A percentile compares a stretch with the other conserved stretches of the same genome.
Conservation (phyloP, 2,113 vertebrate genomes). For the Indicator indicator region DNA sequence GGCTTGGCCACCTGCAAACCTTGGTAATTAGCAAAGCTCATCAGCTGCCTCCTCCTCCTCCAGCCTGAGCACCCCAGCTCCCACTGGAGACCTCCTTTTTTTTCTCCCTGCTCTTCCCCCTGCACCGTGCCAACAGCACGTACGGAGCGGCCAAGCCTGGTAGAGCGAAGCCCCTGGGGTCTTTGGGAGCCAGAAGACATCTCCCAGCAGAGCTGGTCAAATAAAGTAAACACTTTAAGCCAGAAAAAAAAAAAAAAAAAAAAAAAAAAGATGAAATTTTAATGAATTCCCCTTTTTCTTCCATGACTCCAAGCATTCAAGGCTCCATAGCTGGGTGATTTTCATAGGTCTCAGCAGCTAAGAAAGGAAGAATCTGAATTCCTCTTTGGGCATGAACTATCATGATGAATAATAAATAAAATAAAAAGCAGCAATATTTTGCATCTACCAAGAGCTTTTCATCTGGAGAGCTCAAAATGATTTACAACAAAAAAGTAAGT, state of each 20-base stretch:
- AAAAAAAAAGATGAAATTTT: neutral
- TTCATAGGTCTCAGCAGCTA: neutral
- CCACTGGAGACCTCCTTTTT: neutral
- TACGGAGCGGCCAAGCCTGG: fast-evolving
- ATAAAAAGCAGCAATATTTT: constrained; percentile 66
- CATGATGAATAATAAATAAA: constrained; percentile 72
- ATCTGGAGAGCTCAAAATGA: constrained; percentile 62
- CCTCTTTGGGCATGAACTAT: constrained; percentile 46
- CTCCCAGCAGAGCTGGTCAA: neutral
- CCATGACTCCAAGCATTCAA: neutral
- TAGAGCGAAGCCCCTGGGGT: neutral
- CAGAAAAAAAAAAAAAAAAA: neutral
- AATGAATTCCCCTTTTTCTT: neutral
- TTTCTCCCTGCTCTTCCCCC: neutral
- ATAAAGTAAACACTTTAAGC: neutral
- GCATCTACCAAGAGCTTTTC: constrained; percentile 64
- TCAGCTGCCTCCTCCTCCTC: neutral
- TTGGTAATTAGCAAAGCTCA: constrained; percentile 12
- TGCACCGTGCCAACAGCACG: fast-evolving
- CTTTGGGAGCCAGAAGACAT: neutral
- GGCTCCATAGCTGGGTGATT: neutral
- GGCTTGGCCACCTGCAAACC: neutral
- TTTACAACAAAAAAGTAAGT: constrained; percentile 64
- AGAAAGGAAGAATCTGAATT: constrained; percentile 22
- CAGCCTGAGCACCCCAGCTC: neutral